A percentile compares a stretch with the other conserved stretches of the same genome.
phyloP scores from a whole-genome alignment of 2,797 vertebrate species.

The Micromesistius poutassou region DNA sequence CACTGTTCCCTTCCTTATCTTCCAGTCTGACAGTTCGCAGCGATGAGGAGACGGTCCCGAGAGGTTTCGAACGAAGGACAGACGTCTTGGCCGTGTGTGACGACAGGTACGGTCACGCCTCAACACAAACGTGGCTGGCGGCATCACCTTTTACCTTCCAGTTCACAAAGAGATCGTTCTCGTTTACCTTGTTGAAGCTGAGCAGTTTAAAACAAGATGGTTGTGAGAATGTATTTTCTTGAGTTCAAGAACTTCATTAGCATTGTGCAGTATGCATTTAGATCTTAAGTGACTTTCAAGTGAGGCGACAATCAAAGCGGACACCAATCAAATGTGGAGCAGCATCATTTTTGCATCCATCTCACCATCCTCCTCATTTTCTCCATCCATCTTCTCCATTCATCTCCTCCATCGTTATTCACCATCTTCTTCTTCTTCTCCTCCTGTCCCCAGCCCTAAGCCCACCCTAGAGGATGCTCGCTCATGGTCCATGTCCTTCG shows the following conservation, averaged over 20 bases:
- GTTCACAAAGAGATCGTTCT: background rate
- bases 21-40: slow-evolving; percentile 88
- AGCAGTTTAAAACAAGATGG: background rate
- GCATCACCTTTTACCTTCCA: background rate
- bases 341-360: too few relatives aligned
- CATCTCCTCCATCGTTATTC: background rate
- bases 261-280: too few relatives aligned
- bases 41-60: slow-evolving; percentile 78
- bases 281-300: too few relatives aligned
- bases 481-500: slow-evolving; percentile 88
- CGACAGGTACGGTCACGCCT: slow-evolving; percentile 76
- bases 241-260: too few relatives aligned
- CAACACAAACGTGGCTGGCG: background rate
- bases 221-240: too few relatives aligned
- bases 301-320: too few relatives aligned
- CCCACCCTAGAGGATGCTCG: slow-evolving; percentile 87
- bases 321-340: too few relatives aligned
- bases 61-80: slow-evolving; percentile 75
- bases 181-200: background rate
- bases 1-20: background rate
- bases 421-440: background rate
- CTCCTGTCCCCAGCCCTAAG: slow-evolving; percentile 66
- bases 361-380: too few relatives aligned
- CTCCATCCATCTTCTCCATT: background rate
- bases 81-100: slow-evolving; percentile 78